Evolutionary conservation across 2,113 vertebrate genomes (phyloP).

Genomic region (Andinoacara biseriatus): DNA sequence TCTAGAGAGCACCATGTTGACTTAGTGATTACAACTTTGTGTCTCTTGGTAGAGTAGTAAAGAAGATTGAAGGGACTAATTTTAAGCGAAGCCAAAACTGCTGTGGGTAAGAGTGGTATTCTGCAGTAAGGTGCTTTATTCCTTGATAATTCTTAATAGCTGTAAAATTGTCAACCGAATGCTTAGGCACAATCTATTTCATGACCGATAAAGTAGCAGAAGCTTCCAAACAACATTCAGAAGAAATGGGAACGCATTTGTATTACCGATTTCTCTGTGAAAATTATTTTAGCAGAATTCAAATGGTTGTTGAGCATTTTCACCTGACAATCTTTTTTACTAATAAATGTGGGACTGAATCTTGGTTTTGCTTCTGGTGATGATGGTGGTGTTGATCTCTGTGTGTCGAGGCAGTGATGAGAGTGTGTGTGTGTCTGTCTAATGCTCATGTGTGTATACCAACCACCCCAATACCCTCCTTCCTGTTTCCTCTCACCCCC

Average conservation of each 20-base stretch:
- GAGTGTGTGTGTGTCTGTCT: conserved; percentile 8
- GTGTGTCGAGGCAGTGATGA: neutral
- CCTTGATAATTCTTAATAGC: conserved; percentile 32
- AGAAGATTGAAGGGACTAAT: conserved; percentile 22
- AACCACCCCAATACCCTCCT: neutral
- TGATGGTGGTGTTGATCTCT: neutral
- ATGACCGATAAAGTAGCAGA: conserved; percentile 21
- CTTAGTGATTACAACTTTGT: conserved; percentile 15
- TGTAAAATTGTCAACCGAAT: conserved; percentile 38
- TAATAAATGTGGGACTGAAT: neutral
- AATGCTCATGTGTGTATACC: neutral
- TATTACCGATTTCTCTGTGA: conserved; percentile 23
- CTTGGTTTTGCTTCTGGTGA: conserved; percentile 2
- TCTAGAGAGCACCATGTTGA: neutral
- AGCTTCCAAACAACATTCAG: conserved; percentile 24
- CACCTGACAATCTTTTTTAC: neutral
- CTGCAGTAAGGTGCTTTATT: conserved; percentile 27
- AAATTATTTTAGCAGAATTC: conserved; percentile 22
- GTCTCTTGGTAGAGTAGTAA: neutral
- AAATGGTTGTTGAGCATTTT: conserved; percentile 13
- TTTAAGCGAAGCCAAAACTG: conserved; percentile 36
- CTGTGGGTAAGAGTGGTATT: conserved; percentile 5
- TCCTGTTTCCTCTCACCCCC: conserved; percentile 31
- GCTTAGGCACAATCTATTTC: conserved; percentile 44
- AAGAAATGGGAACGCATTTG: conserved; percentile 26